Percentiles rank a stretch among this genome's conserved stretches.
These are phyloP conservation scores for Hypanus sabinus DNA, from an alignment of 2,113 vertebrate species.

Conservation along the genomic window DNA sequence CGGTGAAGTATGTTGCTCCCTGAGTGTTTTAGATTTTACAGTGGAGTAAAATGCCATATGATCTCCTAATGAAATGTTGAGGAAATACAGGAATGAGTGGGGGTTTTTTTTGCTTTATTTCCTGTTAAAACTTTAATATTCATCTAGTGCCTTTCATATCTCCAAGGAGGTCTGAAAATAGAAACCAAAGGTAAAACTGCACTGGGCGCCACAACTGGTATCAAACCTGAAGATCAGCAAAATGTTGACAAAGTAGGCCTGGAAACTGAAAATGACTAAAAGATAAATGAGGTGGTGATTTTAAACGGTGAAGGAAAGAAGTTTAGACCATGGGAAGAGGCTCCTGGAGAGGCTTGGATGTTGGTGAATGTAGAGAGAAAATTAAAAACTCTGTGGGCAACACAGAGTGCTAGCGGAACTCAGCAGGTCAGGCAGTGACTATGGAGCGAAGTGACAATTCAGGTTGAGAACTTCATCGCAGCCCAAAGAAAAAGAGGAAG, in stretches of 20 bases:
- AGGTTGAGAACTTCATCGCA: too few species aligned
- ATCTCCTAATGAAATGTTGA: neutral
- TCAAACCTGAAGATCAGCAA: neutral
- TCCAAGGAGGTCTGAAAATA: too few species aligned
- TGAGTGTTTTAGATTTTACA: neutral
- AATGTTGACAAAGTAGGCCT: neutral
- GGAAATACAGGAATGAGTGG: neutral
- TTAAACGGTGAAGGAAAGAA: neutral
- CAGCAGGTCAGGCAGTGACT: too few species aligned
- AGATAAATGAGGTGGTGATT: neutral
- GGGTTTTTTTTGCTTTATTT: neutral
- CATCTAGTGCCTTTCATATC: neutral
- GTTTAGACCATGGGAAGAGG: neutral
- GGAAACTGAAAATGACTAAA: neutral
- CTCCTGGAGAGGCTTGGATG: neutral
- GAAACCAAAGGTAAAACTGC: neutral
- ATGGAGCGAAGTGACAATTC: neutral
- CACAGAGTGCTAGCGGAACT: too few species aligned
- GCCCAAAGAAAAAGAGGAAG: too few species aligned
- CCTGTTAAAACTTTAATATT: neutral
- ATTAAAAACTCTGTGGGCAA: neutral
- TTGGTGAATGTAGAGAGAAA: neutral
- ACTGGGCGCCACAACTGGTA: neutral
- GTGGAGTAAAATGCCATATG: neutral
- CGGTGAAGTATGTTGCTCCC: too few species aligned